Evolutionary conservation across 2,113 vertebrate species (phyloP).

Genomic region (Saccopteryx leptura): DNA sequence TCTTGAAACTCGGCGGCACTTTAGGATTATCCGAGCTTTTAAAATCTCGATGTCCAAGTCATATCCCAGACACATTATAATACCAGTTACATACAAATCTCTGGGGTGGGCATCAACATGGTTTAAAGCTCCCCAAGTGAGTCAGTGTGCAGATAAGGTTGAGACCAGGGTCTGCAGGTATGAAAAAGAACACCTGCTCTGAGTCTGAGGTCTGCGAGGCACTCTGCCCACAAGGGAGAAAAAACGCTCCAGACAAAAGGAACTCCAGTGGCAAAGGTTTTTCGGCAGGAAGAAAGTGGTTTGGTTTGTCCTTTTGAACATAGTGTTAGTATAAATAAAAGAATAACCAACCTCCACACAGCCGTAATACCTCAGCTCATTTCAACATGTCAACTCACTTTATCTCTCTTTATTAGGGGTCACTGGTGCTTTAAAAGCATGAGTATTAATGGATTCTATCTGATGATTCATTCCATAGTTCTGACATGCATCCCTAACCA

Average conservation of each 20-base stretch:
- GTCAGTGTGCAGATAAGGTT: neutral
- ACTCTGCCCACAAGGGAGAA: neutral
- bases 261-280: neutral
- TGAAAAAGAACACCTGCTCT: neutral
- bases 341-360: neutral
- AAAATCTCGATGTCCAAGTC: neutral
- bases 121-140: neutral
- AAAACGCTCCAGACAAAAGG: neutral
- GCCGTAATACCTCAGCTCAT: neutral
- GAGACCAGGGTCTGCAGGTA: neutral
- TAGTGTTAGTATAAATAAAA: neutral
- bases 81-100: neutral
- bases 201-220: no score
- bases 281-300: neutral
- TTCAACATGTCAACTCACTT: neutral
- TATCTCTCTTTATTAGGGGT: slow-evolving; percentile 60
- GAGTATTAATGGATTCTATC: slow-evolving; percentile 69
- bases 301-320: slow-evolving; percentile 1
- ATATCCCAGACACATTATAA: neutral
- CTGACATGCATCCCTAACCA: neutral
- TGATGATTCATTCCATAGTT: neutral
- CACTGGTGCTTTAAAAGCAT: slow-evolving; percentile 66
- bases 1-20: neutral
- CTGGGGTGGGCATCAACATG: neutral
- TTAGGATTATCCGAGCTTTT: neutral